Base-by-base conservation (phyloP, 2,888 invertebrate genomes). In the Melanargia galathea region DNA sequence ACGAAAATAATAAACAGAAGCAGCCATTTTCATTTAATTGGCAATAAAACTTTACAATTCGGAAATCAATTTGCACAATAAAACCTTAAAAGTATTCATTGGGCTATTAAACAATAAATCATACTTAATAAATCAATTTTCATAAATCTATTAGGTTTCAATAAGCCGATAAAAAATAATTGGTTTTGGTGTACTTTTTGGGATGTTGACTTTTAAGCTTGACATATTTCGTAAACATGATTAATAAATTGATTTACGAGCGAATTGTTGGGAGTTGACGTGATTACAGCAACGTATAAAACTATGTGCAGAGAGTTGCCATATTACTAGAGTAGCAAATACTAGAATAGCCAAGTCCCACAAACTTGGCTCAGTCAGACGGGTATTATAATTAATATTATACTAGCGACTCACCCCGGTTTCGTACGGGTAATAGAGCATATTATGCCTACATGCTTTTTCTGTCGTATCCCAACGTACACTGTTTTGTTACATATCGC, bases 1-100 rank as follows among this genome's bases (percentile, higher is more conserved):
- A 35, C 35, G 13, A 13, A 45, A 7, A 45, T 51, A 35, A 38
- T 30, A 33, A 43, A 71, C 73, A 71, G 72, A 72, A 70, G 71
- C 68, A 22, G 33, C 75, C 70, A 70, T 73, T 70, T 72, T 66
- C 35, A 68, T 67, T 68, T 75, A 75, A 75, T 75, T 75, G 76
- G 73, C 71, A 52, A 73, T 76, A 72, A 75, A 74, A 48, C 60
- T 68, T 67, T 64, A 72, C 67, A 65, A 67, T 71, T 65, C 52
- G 63, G 64, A 49, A 30, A 40, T n/a, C 46, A 33, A 56, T 71
- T 69, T 66, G 63, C 68, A 66, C 71, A 71, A 70, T 71, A 64
- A 61, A 51, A 58, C 70, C 67, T 62, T 60, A 67, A 67, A 65
- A 63, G 66, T 57, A 63, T 48, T 46, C 63, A 66, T 59, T 61